Evolutionary conservation across 2,113 vertebrate genomes (phyloP).

Genomic region (Corythornis vintsioides): DNA sequence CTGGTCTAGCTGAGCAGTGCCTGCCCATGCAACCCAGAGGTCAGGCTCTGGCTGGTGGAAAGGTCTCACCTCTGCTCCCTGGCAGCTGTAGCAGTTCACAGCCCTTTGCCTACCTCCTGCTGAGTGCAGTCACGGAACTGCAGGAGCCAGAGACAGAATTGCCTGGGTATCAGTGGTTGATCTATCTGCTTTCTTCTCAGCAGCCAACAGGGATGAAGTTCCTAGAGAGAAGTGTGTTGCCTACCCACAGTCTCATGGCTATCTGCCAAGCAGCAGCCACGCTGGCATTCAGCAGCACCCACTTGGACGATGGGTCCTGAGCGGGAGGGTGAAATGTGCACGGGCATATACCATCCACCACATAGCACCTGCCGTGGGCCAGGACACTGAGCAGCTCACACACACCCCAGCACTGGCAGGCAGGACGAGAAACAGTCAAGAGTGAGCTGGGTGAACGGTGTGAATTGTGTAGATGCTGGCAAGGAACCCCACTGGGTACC

Average conservation of each 20-base stretch:
- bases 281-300: neutral
- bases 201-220: neutral
- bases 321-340: neutral
- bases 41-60: neutral
- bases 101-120: neutral
- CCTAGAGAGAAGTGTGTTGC: neutral
- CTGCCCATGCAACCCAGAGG: neutral
- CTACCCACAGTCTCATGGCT: neutral
- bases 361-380: fast-evolving
- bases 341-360: fast-evolving
- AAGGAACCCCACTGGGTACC: neutral
- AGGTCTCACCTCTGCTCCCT: neutral
- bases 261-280: fast-evolving
- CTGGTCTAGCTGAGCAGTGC: neutral
- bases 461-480: neutral
- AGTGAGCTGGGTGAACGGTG: neutral
- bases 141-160: neutral
- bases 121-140: fast-evolving
- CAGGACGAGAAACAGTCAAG: neutral
- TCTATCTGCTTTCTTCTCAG: neutral
- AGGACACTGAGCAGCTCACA: neutral
- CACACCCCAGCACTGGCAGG: neutral
- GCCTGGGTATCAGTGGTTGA: neutral
- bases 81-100: neutral
- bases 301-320: fast-evolving